These are phyloP conservation scores for Chydorus sphaericus DNA, from an alignment of 2,888 invertebrate species.

Conservation along the genomic window DNA sequence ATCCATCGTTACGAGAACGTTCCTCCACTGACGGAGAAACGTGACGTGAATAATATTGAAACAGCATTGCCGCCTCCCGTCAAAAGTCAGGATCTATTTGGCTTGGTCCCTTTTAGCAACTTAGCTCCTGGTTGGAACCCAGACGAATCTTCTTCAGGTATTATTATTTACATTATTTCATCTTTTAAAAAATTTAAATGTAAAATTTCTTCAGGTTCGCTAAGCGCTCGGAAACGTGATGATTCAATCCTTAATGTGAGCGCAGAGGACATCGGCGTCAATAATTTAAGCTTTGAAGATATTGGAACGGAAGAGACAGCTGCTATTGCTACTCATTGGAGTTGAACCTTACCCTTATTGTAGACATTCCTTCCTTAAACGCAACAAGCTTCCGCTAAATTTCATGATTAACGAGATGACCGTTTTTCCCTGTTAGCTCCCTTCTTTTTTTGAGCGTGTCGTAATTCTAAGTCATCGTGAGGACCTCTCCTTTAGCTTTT, in stretches of 20 bases:
- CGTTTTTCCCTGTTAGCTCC: too few relatives aligned
- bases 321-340: too few relatives aligned
- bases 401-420: too few relatives aligned
- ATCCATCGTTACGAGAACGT: constrained; percentile 12
- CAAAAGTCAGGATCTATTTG: constrained; percentile 22
- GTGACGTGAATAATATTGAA: not conserved
- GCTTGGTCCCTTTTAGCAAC: constrained; percentile 23
- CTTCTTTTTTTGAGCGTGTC: too few relatives aligned
- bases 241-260: constrained; percentile 21
- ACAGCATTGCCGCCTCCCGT: not conserved
- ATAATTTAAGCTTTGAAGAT: constrained; percentile 60
- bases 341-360: too few relatives aligned
- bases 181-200: not conserved
- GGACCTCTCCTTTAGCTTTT: too few relatives aligned
- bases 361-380: too few relatives aligned
- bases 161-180: not conserved
- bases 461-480: too few relatives aligned
- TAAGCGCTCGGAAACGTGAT: not conserved
- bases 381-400: too few relatives aligned
- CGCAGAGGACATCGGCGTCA: constrained; percentile 39
- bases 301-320: constrained; percentile 49
- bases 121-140: constrained; percentile 17
- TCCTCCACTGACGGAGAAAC: not conserved
- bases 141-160: not conserved
- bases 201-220: not conserved